Evolutionary conservation across 2,113 vertebrate species (phyloP), one percentile per base, ranked within the genome.

Genomic region (Rhabdornis inornatus): DNA sequence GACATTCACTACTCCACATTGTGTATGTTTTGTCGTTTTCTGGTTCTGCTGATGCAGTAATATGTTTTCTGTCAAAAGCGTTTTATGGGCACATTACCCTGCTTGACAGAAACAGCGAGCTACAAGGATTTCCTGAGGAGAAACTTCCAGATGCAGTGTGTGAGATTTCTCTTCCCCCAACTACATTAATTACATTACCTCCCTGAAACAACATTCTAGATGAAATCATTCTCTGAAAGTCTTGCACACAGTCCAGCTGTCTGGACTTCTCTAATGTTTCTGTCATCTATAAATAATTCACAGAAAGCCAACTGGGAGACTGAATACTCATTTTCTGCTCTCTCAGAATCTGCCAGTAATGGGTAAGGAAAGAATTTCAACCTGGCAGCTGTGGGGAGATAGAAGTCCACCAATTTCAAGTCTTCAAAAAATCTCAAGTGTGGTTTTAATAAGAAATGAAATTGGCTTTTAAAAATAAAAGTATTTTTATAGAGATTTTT

Each of bases 251-350:
- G 89, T 91, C 63, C 87, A 89, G 76, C 80, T 87, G 44, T 66
- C 87, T 80, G 89, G 83, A 92, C 95, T 95, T 96, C 52, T 78
- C 30, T 80, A 63, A 70, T 71, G 71, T 31, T 90, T 85, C 81
- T 94, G 90, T 89, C 83, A 93, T 69, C 83, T 85, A 87, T 95
- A 95, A 96, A 95, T 95, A 96, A 95, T 84, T 93, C 90, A 74
- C 53, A 90, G 86, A 87, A 88, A 87, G 60, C 68, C 81, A 89
- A 85, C 53, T 86, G 76, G 47, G 75, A 83, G 64, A 30, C 25
- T 88, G 65, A 66, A 79, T 80, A 63, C 65, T 47, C 78, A 33
- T 90, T 84, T 94, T 81, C 77, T 89, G 23, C 30, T 84, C 81
- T 88, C 77, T 94, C 57, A 87, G 13, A 83, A 59, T 82, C 89